Conservation (phyloP, 2,113 vertebrate genomes). For the Ageneiosus marmoratus region DNA sequence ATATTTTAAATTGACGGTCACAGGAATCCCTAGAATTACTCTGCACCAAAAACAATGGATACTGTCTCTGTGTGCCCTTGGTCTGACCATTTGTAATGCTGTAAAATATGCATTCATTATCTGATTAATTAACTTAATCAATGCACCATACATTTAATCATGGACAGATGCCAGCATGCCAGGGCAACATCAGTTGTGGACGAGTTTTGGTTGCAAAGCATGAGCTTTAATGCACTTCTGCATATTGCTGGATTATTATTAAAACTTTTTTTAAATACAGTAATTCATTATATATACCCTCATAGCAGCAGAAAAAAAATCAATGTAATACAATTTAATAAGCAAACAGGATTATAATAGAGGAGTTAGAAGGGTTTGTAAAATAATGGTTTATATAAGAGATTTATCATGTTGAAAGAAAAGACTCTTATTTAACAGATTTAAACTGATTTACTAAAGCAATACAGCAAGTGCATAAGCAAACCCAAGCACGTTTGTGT, state of each 20-base stretch:
- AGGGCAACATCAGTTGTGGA: background rate
- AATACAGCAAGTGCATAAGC: background rate
- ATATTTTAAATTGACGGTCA: no score
- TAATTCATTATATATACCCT: conserved; percentile 11
- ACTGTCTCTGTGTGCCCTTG: conserved; percentile 18
- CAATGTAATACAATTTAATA: conserved; percentile 8
- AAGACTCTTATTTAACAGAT: background rate
- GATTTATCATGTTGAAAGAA: background rate
- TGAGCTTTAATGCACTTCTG: background rate
- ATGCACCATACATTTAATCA: conserved; percentile 48
- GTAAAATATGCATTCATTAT: conserved; percentile 28
- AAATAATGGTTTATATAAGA: background rate
- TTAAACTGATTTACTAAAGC: background rate
- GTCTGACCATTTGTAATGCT: conserved; percentile 17
- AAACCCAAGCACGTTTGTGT: background rate
- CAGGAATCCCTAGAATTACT: background rate
- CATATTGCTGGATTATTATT: conserved; percentile 1
- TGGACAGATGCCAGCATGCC: conserved; percentile 36
- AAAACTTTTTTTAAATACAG: conserved; percentile 2
- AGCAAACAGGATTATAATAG: conserved; percentile 14
- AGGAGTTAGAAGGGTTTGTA: no score
- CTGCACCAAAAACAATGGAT: background rate
- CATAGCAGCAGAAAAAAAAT: background rate
- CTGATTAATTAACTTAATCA: conserved; percentile 26
- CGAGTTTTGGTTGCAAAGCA: background rate